These are phyloP conservation scores for Solenodon paradoxus DNA, from an alignment of 2,113 vertebrate species.

Conservation along the genomic window DNA sequence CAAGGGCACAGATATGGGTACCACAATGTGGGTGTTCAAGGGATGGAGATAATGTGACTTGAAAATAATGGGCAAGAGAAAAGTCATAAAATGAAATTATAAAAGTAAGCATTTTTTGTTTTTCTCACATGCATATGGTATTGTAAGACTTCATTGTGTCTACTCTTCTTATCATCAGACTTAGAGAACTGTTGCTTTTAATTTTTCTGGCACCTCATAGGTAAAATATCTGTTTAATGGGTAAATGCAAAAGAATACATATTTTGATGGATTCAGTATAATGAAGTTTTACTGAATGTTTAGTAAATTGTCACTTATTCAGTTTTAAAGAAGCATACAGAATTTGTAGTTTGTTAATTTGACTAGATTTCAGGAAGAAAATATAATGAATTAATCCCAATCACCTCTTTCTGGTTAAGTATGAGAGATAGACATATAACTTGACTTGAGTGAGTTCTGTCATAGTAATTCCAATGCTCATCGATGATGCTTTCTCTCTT, in stretches of 20 bases:
- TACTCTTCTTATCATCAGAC: neutral
- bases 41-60: neutral
- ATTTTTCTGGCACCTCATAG: neutral
- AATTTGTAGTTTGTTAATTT: neutral
- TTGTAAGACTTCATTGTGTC: neutral
- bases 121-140: neutral
- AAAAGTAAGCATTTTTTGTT: neutral
- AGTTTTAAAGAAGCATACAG: too few relatives aligned
- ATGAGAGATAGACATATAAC: neutral
- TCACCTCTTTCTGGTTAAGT: neutral
- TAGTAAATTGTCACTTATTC: too few relatives aligned
- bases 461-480: neutral
- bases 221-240: neutral
- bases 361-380: constrained; percentile 6
- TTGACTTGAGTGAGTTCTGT: neutral
- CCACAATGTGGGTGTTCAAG: neutral
- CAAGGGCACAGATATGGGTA: neutral
- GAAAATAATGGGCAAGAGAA: neutral
- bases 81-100: neutral
- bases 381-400: neutral
- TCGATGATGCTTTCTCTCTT: neutral
- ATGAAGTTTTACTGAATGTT: constrained; percentile 6
- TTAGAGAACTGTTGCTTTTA: neutral
- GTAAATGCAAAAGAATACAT: neutral
- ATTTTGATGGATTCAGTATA: neutral